A percentile compares a stretch with the other conserved stretches of the same genome.
Conservation (phyloP, 2,888 invertebrate species). For the Odontothrips loti region DNA sequence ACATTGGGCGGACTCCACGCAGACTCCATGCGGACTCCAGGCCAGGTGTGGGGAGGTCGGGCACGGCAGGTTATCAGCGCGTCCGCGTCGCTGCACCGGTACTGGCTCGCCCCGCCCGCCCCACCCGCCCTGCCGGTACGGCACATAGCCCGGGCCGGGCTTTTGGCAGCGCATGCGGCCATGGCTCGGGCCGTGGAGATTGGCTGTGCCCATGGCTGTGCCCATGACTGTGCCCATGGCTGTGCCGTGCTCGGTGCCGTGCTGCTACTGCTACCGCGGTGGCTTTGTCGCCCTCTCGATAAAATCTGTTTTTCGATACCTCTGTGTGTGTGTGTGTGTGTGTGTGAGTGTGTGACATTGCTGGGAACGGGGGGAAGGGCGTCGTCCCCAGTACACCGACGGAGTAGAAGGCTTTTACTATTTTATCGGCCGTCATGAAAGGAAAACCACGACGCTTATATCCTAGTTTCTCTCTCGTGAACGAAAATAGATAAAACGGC, state of each 20-base stretch:
- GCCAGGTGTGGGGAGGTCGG: too few relatives aligned
- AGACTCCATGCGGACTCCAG: neutral
- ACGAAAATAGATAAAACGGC: too few relatives aligned
- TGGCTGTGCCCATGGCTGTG: neutral
- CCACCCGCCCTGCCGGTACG: neutral
- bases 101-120: neutral
- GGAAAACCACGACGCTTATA: too few relatives aligned
- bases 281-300: neutral
- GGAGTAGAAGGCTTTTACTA: neutral
- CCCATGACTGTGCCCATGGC: neutral
- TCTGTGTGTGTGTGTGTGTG: neutral
- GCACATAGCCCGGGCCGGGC: too few relatives aligned
- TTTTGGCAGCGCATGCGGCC: neutral
- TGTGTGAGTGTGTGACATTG: neutral
- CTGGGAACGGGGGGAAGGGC: too few relatives aligned
- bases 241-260: neutral
- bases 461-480: too few relatives aligned
- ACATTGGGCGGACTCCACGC: too few relatives aligned
- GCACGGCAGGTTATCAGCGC: neutral
- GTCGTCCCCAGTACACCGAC: neutral
- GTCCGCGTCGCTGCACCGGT: neutral
- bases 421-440: too few relatives aligned
- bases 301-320: constrained; percentile 6
- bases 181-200: neutral
- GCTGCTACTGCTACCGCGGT: neutral